These are phyloP conservation scores for Poecile montanus DNA, from an alignment of 2,797 vertebrate species.

Conservation along the genomic window DNA sequence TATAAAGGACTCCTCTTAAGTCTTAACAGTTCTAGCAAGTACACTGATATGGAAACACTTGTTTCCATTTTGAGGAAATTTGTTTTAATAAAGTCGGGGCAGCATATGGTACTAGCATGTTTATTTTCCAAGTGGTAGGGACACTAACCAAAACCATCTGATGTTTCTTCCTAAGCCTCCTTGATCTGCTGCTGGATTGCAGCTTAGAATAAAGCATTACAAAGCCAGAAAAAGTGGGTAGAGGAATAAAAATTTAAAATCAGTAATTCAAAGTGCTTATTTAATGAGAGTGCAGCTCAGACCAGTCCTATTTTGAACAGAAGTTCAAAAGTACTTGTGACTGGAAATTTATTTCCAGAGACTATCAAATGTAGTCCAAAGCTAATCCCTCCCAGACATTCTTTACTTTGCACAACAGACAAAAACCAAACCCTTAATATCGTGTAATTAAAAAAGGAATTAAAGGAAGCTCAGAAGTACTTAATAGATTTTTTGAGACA, in stretches of 20 bases:
- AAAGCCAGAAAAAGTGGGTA: conserved; percentile 11
- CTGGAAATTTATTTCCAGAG: background rate
- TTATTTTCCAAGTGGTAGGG: conserved; percentile 37
- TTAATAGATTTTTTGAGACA: conserved; percentile 41
- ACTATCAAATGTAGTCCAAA: background rate
- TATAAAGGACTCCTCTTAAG: background rate
- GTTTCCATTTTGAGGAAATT: background rate
- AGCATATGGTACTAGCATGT: conserved; percentile 41
- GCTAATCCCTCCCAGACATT: background rate
- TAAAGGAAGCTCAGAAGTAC: conserved; percentile 56
- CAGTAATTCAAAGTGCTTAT: background rate
- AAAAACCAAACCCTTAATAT: background rate
- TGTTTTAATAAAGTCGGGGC: conserved; percentile 19
- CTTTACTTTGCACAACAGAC: background rate
- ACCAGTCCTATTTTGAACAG: background rate
- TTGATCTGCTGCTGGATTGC: conserved; percentile 66
- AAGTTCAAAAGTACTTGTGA: background rate
- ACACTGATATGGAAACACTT: background rate
- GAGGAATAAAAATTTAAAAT: background rate
- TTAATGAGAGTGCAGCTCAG: background rate
- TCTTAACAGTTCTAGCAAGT: background rate
- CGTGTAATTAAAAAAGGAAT: conserved; percentile 64
- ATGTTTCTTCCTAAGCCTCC: conserved; percentile 66
- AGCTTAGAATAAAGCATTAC: conserved; percentile 31
- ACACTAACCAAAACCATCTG: conserved; percentile 55